phyloP scores from a whole-genome alignment of 2,797 vertebrate species.

The Pelodytes ibericus region DNA sequence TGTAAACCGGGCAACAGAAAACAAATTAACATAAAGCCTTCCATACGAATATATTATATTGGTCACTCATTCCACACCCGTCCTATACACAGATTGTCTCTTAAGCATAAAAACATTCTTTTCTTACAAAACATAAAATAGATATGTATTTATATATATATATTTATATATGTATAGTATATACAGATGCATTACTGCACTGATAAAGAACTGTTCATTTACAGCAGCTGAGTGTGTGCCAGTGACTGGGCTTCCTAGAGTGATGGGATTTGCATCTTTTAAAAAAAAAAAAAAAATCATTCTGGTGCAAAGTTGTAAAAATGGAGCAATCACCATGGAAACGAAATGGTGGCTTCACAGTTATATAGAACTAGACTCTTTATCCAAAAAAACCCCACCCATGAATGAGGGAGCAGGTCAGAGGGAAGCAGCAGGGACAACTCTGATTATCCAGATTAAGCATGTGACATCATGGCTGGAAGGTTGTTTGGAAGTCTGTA shows the following conservation, averaged over 20 bases:
- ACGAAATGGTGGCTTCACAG: no score
- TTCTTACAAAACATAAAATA: constrained; percentile 49
- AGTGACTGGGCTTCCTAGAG: background rate
- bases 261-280: background rate
- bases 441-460: no score
- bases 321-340: no score
- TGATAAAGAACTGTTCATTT: background rate
- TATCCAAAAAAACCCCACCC: no score
- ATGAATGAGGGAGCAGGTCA: no score
- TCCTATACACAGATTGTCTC: constrained; percentile 40
- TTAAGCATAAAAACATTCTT: constrained; percentile 40
- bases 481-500: no score
- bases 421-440: no score
- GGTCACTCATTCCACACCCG: constrained; percentile 23
- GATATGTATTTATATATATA: constrained; percentile 33
- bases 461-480: no score
- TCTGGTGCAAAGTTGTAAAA: no score
- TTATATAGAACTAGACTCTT: no score
- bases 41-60: constrained; percentile 5
- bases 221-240: background rate
- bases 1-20: background rate
- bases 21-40: constrained; percentile 7
- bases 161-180: constrained; percentile 35
- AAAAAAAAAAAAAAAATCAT: background rate
- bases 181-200: background rate